Conservation (phyloP, 2,113 vertebrate species). For the Hippocampus mohnikei region DNA sequence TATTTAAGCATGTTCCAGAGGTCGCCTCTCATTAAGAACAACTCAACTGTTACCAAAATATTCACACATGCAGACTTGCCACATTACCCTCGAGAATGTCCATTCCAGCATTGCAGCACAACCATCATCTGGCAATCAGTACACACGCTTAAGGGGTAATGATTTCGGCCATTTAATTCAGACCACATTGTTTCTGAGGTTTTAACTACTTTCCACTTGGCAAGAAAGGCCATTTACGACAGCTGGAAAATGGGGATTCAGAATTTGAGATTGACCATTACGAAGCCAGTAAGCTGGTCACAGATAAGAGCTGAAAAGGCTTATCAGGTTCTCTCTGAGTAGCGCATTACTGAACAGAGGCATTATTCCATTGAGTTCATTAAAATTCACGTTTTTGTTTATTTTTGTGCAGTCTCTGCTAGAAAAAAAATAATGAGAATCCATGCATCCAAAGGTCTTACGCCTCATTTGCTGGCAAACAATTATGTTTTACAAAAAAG, state of each 20-base stretch:
- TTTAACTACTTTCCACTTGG: conserved; percentile 48
- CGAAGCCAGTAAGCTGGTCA: conserved; percentile 45
- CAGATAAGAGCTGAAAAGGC: conserved; percentile 40
- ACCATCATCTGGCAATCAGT: conserved; percentile 40
- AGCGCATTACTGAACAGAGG: conserved; percentile 45
- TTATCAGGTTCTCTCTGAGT: conserved; percentile 34
- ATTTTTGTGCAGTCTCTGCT: conserved; percentile 31
- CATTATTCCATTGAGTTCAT: conserved; percentile 59
- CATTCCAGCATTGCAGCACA: conserved; percentile 25
- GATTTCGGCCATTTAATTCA: conserved; percentile 46
- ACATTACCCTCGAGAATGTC: conserved; percentile 19
- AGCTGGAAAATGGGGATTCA: conserved; percentile 48
- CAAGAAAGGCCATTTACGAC: conserved; percentile 26
- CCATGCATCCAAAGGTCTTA: conserved; percentile 49
- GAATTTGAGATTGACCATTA: conserved; percentile 42
- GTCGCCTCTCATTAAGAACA: conserved; percentile 22
- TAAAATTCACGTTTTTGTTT: conserved; percentile 63
- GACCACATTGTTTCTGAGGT: conserved; percentile 21
- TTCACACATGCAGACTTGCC: conserved; percentile 22
- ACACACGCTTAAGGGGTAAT: conserved; percentile 27
- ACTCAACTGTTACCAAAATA: conserved; percentile 40
- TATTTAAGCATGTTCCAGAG: not conserved
- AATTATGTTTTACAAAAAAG: conserved; percentile 53
- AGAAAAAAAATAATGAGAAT: conserved; percentile 55
- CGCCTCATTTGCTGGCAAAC: conserved; percentile 39